phyloP scores from a whole-genome alignment of 2,113 vertebrate genomes.

The Paradoxurus hermaphroditus region DNA sequence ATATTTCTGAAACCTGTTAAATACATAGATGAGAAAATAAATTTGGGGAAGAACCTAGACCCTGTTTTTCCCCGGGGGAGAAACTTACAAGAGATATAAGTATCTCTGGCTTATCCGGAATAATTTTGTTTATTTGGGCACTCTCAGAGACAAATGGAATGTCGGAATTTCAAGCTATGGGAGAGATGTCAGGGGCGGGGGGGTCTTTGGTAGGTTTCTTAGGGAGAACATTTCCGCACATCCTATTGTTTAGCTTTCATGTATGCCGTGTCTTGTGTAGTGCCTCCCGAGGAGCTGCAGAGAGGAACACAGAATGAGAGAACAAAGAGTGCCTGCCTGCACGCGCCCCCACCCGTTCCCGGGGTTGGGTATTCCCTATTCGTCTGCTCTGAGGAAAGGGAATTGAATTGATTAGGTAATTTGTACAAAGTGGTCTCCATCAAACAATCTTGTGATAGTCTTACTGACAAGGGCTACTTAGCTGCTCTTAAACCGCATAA shows the following conservation, averaged over 20 bases:
- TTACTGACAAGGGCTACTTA: slow-evolving; percentile 55
- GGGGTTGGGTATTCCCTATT: not conserved
- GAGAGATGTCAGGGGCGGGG: not conserved
- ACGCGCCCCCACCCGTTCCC: not conserved
- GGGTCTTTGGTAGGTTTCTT: not conserved
- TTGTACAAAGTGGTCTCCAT: slow-evolving; percentile 53
- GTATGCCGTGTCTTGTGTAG: not conserved
- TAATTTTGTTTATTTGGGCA: not conserved
- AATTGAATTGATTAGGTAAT: slow-evolving; percentile 64
- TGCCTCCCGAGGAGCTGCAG: slow-evolving; percentile 4
- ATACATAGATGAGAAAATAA: slow-evolving; percentile 10
- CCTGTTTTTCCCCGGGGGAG: not conserved
- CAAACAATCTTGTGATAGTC: slow-evolving; percentile 31
- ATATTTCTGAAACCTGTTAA: slow-evolving; percentile 31
- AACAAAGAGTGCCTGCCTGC: slow-evolving; percentile 49
- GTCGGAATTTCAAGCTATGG: slow-evolving; percentile 17
- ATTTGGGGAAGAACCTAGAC: slow-evolving; percentile 13
- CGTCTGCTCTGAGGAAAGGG: slow-evolving; percentile 1
- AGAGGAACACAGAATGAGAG: slow-evolving; percentile 33
- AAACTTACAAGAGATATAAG: not conserved
- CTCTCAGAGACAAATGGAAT: slow-evolving; percentile 24
- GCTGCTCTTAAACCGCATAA: slow-evolving; percentile 53
- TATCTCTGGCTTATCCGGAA: not conserved
- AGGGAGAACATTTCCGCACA: not conserved
- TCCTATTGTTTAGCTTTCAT: slow-evolving; percentile 43